Conservation (phyloP, 2,797 vertebrate genomes). For the Schizopygopsis pylzovi region DNA sequence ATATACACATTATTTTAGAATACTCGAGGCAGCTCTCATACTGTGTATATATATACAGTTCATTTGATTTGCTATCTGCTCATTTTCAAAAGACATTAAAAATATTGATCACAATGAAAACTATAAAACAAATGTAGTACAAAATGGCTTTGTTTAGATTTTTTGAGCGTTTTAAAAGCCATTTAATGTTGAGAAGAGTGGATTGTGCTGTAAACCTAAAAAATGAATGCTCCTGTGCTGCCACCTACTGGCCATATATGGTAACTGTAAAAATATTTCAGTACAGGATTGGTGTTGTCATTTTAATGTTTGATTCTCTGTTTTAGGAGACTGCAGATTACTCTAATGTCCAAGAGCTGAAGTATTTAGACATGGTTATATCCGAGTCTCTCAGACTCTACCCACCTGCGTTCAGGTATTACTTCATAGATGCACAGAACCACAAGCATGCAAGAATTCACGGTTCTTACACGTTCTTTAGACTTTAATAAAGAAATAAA, state of each 20-base stretch:
- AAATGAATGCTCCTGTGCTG: slow-evolving; percentile 34
- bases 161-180: background rate
- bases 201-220: slow-evolving; percentile 21
- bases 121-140: background rate
- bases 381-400: slow-evolving; percentile 90
- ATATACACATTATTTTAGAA: background rate
- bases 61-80: background rate
- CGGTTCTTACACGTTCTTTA: background rate
- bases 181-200: slow-evolving; percentile 19
- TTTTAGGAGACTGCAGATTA: slow-evolving; percentile 83
- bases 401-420: slow-evolving; percentile 92
- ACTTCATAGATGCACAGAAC: background rate
- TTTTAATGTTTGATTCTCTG: slow-evolving; percentile 26
- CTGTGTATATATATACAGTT: background rate
- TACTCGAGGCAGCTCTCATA: background rate
- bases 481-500: background rate
- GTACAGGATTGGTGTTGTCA: background rate
- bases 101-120: background rate
- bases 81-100: background rate
- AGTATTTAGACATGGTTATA: slow-evolving; percentile 96
- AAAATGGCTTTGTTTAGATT: background rate
- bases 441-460: background rate
- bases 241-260: slow-evolving; percentile 47
- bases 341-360: slow-evolving; percentile 85
- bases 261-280: slow-evolving; percentile 3